Evolutionary conservation across 2,888 invertebrate species (phyloP).

Genomic region (Podotricha telesiphe): DNA sequence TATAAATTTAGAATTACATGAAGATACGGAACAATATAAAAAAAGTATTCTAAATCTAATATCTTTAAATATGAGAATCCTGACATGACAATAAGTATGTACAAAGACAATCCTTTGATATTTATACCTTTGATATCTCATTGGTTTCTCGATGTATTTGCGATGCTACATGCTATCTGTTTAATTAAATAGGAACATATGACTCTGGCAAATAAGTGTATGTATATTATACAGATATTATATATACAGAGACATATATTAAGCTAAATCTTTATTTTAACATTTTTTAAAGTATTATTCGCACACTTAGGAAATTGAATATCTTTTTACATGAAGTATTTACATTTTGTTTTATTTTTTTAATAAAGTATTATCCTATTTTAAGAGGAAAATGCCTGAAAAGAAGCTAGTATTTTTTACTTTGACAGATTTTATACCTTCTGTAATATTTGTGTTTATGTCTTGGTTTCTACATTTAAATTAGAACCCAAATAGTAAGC

Average conservation of each 20-base stretch:
- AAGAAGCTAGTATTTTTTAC: background rate
- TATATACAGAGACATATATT: background rate
- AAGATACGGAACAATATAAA: background rate
- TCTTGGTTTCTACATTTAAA: background rate
- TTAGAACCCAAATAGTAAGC: background rate
- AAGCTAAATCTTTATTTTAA: too few relatives aligned
- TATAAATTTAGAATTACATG: background rate
- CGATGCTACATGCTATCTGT: background rate
- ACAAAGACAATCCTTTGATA: background rate
- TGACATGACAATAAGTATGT: background rate
- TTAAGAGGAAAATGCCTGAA: too few relatives aligned
- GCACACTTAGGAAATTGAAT: too few relatives aligned
- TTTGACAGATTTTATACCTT: background rate
- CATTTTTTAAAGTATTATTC: too few relatives aligned
- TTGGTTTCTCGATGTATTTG: background rate
- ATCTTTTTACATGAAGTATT: too few relatives aligned
- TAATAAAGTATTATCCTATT: too few relatives aligned
- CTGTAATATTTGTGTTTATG: background rate
- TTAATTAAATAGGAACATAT: background rate
- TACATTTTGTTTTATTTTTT: too few relatives aligned
- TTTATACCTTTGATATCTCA: slow-evolving; percentile 4
- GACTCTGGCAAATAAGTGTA: background rate
- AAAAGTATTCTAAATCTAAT: background rate
- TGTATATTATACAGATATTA: too few relatives aligned
- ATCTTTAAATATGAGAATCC: background rate